Conservation (phyloP, 2,797 vertebrate genomes). For the Odontamblyopus lacepedii region DNA sequence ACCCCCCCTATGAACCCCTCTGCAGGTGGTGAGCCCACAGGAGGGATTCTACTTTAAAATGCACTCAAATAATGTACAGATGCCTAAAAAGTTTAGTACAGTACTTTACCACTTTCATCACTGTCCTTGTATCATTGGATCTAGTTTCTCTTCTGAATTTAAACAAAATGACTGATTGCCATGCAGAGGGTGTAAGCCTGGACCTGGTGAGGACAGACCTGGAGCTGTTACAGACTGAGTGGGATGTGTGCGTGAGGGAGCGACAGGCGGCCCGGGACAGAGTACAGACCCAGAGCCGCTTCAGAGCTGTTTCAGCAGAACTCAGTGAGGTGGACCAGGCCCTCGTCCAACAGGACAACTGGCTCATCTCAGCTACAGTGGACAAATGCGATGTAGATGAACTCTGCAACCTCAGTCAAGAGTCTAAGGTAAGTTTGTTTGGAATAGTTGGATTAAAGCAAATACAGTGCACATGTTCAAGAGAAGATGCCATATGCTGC, state of each 20-base stretch:
- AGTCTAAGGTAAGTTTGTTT: constrained; percentile 79
- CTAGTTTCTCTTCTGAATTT: not conserved
- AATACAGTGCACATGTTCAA: no score
- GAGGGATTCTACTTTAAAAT: no score
- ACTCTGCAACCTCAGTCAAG: constrained; percentile 67
- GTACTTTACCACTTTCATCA: no score
- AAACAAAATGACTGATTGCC: constrained; percentile 1
- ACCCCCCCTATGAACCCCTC: no score
- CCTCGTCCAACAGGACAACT: constrained; percentile 79
- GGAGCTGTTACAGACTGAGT: constrained; percentile 78
- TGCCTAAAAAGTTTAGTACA: no score
- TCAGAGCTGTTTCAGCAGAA: constrained; percentile 76
- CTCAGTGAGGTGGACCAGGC: constrained; percentile 76
- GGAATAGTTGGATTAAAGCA: not conserved
- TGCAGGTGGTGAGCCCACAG: no score
- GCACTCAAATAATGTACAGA: no score
- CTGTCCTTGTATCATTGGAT: not conserved
- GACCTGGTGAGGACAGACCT: constrained; percentile 62
- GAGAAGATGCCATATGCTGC: no score
- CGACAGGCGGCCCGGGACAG: constrained; percentile 78
- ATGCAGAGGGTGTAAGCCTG: constrained; percentile 59
- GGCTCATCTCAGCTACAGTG: constrained; percentile 62
- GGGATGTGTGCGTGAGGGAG: constrained; percentile 76
- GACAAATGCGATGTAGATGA: constrained; percentile 50
- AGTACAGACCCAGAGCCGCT: constrained; percentile 78